Evolutionary conservation across 1,140 invertebrate species (phyloP).

Genomic region (Hesperophylax magnus): DNA sequence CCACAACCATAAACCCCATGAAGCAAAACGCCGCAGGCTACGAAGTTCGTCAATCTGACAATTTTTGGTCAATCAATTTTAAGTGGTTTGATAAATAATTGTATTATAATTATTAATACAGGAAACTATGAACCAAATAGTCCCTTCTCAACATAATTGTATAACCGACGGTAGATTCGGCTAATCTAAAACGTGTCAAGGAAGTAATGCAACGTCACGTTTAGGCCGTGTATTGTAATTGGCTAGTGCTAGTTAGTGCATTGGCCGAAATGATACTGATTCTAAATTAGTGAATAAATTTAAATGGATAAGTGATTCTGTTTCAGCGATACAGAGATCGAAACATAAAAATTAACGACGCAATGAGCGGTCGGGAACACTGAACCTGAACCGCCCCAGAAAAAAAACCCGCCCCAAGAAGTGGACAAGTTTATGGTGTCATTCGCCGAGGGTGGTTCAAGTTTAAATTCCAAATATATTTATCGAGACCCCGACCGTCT

Average conservation of each 20-base stretch:
- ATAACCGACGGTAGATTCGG: too few relatives aligned
- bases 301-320: neutral
- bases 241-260: neutral
- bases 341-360: constrained; percentile 1
- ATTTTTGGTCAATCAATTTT: too few relatives aligned
- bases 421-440: constrained; percentile 48
- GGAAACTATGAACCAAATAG: too few relatives aligned
- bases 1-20: too few relatives aligned
- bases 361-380: neutral
- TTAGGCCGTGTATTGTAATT: too few relatives aligned
- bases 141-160: too few relatives aligned
- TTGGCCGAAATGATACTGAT: neutral
- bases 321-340: neutral
- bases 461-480: constrained; percentile 47
- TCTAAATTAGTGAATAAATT: neutral
- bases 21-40: too few relatives aligned
- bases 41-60: too few relatives aligned
- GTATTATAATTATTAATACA: too few relatives aligned
- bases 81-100: too few relatives aligned
- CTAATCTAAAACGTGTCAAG: too few relatives aligned
- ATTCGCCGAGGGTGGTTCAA: constrained; percentile 39
- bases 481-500: constrained; percentile 43
- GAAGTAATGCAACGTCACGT: too few relatives aligned
- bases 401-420: constrained; percentile 33
- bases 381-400: constrained; percentile 2